A percentile compares a stretch with the other conserved stretches of the same genome.
Evolutionary conservation across 1,140 invertebrate species (phyloP).

Genomic region (Brachionus asplanchnoidis): DNA sequence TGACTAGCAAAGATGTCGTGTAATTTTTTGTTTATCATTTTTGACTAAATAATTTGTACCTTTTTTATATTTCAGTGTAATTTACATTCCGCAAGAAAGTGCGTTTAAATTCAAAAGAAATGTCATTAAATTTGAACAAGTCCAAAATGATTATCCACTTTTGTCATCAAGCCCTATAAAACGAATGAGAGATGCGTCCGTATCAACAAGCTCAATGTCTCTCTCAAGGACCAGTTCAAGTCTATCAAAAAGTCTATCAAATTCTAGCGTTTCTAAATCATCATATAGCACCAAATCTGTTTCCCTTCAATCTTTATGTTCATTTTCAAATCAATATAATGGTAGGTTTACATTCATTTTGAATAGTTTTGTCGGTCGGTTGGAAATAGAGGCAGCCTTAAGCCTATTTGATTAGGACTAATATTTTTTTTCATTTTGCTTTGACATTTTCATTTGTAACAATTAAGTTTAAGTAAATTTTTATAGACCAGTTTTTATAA

Average conservation of each 20-base stretch:
- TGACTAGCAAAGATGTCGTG: conserved; percentile 60
- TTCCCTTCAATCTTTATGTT: neutral
- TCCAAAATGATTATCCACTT: neutral
- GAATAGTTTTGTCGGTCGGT: too few relatives aligned
- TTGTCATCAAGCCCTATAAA: neutral
- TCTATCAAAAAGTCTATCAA: neutral
- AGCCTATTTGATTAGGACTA: too few relatives aligned
- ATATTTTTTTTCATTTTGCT: too few relatives aligned
- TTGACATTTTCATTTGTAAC: too few relatives aligned
- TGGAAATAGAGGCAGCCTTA: too few relatives aligned
- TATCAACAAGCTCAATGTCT: neutral
- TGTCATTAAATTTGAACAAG: neutral
- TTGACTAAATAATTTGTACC: neutral
- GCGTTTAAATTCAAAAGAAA: neutral
- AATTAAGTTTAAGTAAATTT: too few relatives aligned
- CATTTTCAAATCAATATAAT: neutral
- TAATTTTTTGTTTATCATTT: conserved; percentile 47
- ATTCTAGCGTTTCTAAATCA: neutral
- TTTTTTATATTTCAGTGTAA: neutral
- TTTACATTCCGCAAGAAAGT: neutral
- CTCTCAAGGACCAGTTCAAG: neutral
- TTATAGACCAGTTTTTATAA: too few relatives aligned
- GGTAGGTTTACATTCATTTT: neutral
- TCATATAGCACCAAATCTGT: neutral
- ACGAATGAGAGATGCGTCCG: neutral